A percentile compares a stretch with the other conserved stretches of the same genome.
These are phyloP conservation scores for Drymodes brunneopygia DNA, from an alignment of 2,113 vertebrate species.

Conservation along the genomic window DNA sequence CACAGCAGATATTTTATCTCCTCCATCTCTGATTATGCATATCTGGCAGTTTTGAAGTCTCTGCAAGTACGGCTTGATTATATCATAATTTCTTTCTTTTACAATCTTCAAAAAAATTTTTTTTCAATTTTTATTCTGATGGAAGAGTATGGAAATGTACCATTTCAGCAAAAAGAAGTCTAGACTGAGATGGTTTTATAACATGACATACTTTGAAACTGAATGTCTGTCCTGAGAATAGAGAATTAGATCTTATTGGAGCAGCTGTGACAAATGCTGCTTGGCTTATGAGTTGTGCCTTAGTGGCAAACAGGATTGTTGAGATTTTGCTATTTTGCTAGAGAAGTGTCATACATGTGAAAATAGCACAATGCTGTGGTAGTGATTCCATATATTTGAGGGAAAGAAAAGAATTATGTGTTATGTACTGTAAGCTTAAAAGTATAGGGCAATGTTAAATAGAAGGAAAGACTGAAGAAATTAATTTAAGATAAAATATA, in stretches of 20 bases:
- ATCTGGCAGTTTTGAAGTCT: background rate
- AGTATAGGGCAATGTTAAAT: background rate
- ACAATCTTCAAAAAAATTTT: background rate
- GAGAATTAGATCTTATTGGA: background rate
- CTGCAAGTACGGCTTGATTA: background rate
- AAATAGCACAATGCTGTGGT: background rate
- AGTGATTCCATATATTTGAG: background rate
- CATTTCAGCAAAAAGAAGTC: background rate
- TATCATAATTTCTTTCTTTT: conserved; percentile 7
- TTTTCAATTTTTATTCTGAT: background rate
- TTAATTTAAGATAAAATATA: background rate
- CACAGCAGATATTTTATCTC: conserved; percentile 9
- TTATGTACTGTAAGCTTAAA: background rate
- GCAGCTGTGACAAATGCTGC: background rate
- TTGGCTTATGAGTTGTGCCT: background rate
- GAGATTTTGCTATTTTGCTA: background rate
- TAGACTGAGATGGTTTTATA: background rate
- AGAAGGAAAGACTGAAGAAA: background rate
- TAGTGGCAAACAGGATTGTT: background rate
- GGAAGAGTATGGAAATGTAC: background rate
- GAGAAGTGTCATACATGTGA: background rate
- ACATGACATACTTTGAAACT: background rate
- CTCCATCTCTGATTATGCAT: background rate
- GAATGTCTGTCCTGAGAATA: background rate
- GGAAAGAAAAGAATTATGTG: background rate